Base-by-base conservation (phyloP, 2,888 invertebrate genomes). In the Vesta saturnalis region DNA sequence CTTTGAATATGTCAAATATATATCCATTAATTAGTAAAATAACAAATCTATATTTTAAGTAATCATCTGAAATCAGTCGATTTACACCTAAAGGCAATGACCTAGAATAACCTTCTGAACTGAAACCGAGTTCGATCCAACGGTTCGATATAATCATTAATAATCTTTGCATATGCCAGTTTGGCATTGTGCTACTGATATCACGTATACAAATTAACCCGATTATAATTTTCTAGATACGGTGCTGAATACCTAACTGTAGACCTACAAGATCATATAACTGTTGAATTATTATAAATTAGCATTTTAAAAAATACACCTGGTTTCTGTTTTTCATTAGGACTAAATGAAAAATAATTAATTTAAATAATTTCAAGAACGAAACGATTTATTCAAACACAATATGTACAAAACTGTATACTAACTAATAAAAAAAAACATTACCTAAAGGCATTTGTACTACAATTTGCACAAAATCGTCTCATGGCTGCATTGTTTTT, bases 41-140 rank as follows among this genome's bases (percentile, higher is more conserved):
- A 19, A 52, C 52, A 16, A 21, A 3, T 12, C 52, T n/a, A 52
- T 19, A 52, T 52, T 19, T 52, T 21, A n/a, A 52, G n/a, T 52
- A 52, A 52, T 58, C 18, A 58, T 6, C 19, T 39, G n/a, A 35
- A 19, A 58, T 43, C 35, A 35, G 49, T 49, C 55, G 59, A 46
- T 59, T 15, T 30, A 46, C 47, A 64, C 61, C 49, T 64, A 63
- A 77, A 78, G 81, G 77, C 80, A 82, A 81, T 78, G 81, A 72
- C 81, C 82, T 79, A 72, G 57, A 75, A 69, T 82, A 79, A 77
- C 81, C 82, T 81, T 76, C 73, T 79, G 80, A 80, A 80, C 81
- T 81, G 76, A 69, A 73, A 71, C 68, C 21, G 49, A 35, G 66
- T 66, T 71, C 60, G 64, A 21, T 68, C 66, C 75, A 77, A 74